Evolutionary conservation across 2,113 vertebrate genomes (phyloP).

Genomic region (Oostethus manadensis): DNA sequence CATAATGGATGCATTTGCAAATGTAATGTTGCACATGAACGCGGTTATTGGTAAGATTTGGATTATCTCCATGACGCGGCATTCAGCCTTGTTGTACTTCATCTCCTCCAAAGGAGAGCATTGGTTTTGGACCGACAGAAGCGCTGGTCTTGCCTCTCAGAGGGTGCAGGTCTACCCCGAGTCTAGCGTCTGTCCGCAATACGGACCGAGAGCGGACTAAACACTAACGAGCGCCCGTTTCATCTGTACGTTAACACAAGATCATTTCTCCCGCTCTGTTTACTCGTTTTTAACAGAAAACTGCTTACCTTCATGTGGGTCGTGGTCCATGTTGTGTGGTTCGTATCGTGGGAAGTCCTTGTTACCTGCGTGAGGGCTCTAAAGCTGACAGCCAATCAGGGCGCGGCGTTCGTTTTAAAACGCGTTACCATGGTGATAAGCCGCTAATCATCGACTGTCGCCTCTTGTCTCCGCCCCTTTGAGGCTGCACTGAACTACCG

Average conservation of each 20-base stretch:
- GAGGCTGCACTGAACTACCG: no score
- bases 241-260: no score
- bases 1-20: no score
- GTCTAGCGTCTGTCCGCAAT: background rate
- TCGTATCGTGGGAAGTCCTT: background rate
- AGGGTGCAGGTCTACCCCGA: background rate
- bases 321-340: background rate
- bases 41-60: no score
- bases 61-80: no score
- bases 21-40: no score
- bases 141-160: no score
- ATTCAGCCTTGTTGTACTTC: no score
- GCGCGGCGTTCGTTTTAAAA: background rate
- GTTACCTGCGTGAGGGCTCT: conserved; percentile 42
- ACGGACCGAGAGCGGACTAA: background rate
- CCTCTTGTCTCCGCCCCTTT: no score
- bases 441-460: background rate
- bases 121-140: background rate
- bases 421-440: conserved; percentile 4
- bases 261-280: no score
- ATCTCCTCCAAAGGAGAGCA: no score
- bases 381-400: background rate
- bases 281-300: background rate
- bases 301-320: background rate
- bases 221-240: background rate